Base-by-base conservation (phyloP, 2,888 invertebrate genomes). In the Epinotia demarniana region DNA sequence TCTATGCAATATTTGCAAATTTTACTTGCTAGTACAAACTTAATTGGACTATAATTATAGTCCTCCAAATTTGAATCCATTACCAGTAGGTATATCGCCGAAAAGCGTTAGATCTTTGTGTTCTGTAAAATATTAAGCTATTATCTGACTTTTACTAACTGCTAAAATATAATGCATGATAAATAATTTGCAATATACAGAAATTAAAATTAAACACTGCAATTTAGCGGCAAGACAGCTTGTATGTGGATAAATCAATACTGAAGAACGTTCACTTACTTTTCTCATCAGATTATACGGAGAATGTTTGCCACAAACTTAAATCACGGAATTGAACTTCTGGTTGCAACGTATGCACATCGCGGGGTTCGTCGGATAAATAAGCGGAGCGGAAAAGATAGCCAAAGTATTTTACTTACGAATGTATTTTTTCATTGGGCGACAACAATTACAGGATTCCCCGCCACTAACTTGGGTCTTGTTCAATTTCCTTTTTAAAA, bases 341-440 rank as follows among this genome's bases (percentile, higher is more conserved):
- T 27, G 1, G n/a, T 23, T n/a, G 58, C 23, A 23, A 27, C 16
- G 57, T 43, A n/a, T 69, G 23, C 11, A 16, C 19, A 43, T 18
- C 39, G 3, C 55, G 57, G 46, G 16, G 5, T 43, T 58, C 58
- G 23, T 43, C 19, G 12, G 8, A 12, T 8, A 58, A 58, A 43
- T 58, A 13, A 67, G 62, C 39, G 1, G 49, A 49, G 4, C 8
- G 8, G 27, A 16, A 53, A 49, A 19, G 19, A 19, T n/a, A 27
- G 19, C 18, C 16, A 12, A 18, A 18, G 46, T 3, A 64, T 49
- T 23, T 53, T 53, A 66, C 66, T 66, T 53, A 66, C 66, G 27
- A 12, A 33, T 18, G 66, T 27, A 55, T 66, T 66, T 66, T 66
- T 66, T 66, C 53, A 66, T 66, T 53, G 18, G 66, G 66, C 66